Evolutionary conservation across 2,888 invertebrate species (phyloP).

Genomic region (Drosophila percnosoma): DNA sequence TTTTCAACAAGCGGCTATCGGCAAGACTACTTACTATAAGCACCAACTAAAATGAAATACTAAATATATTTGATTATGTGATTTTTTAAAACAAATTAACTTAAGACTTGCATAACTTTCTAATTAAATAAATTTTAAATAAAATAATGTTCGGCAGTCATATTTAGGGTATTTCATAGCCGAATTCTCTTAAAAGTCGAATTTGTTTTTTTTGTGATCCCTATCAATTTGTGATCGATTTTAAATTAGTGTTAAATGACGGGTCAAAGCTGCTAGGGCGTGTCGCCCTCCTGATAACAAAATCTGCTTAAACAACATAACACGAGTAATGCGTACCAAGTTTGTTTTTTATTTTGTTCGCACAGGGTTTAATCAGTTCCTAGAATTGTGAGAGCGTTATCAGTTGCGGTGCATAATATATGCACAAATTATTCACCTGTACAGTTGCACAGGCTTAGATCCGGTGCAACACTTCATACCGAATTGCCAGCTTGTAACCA

Average conservation of each 20-base stretch:
- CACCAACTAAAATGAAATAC: not conserved
- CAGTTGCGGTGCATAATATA: slow-evolving; percentile 7
- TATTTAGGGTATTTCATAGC: not conserved
- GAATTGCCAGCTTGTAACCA: not conserved
- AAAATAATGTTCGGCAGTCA: no score
- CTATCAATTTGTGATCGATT: slow-evolving; percentile 14
- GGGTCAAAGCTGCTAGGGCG: slow-evolving; percentile 1
- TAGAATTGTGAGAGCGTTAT: not conserved
- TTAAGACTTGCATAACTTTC: not conserved
- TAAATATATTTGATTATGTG: not conserved
- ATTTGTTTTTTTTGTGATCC: not conserved
- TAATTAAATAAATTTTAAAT: not conserved
- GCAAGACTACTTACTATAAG: not conserved
- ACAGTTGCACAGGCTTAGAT: not conserved
- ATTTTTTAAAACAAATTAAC: not conserved
- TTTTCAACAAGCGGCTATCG: not conserved
- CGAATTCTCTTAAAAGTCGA: not conserved
- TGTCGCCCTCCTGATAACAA: slow-evolving; percentile 15
- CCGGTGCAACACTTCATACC: not conserved
- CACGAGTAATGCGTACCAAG: not conserved
- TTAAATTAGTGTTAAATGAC: slow-evolving; percentile 3
- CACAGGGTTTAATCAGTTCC: not conserved
- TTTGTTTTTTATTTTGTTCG: not conserved
- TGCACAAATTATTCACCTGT: slow-evolving; percentile 8
- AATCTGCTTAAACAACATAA: not conserved